Percentiles rank a stretch among this genome's conserved stretches.
These are phyloP conservation scores for Melanocharis versteri DNA, from an alignment of 2,113 vertebrate genomes.

Conservation along the genomic window DNA sequence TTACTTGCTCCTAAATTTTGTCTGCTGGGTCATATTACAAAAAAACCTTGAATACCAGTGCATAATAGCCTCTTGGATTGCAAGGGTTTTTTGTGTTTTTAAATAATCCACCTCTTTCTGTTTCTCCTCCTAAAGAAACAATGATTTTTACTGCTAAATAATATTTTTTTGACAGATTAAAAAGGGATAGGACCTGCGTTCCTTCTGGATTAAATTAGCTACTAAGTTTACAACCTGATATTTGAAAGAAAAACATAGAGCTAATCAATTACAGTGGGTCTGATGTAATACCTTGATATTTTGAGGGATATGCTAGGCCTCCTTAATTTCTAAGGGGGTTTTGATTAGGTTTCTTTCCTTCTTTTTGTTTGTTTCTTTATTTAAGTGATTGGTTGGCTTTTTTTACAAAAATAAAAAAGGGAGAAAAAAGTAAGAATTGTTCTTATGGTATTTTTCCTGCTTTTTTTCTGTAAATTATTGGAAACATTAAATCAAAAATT, in stretches of 20 bases:
- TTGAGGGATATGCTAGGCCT: neutral
- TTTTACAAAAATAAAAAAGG: neutral
- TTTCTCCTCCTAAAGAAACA: neutral
- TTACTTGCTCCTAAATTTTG: neutral
- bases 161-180: neutral
- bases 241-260: neutral
- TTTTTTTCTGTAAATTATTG: neutral
- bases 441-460: neutral
- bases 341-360: neutral
- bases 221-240: neutral
- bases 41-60: neutral
- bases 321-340: accelerated
- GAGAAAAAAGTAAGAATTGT: neutral
- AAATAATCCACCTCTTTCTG: neutral
- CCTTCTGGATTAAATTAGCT: neutral
- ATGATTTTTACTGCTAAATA: neutral
- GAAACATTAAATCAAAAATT: neutral
- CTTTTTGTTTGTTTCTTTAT: neutral
- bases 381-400: neutral
- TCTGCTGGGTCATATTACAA: neutral
- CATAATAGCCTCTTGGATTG: neutral
- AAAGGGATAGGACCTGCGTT: neutral
- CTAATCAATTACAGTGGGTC: neutral
- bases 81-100: neutral
- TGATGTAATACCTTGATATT: neutral